phyloP scores from a whole-genome alignment of 2,797 vertebrate genomes.

The Gallinago nigripennis region DNA sequence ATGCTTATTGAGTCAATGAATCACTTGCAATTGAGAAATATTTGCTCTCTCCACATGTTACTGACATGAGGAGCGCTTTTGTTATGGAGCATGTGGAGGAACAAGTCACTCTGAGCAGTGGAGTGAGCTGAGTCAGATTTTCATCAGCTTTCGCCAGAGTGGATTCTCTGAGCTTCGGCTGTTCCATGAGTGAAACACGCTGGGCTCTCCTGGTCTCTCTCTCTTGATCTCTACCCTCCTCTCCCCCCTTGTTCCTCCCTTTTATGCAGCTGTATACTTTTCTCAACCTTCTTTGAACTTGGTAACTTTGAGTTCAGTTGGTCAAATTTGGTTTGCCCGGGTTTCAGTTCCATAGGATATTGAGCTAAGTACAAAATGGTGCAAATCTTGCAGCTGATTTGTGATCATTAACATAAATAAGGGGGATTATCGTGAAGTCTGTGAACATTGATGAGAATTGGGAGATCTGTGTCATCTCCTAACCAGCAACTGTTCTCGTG shows the following conservation, averaged over 20 bases:
- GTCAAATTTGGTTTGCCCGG: background rate
- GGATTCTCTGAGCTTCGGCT: background rate
- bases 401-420: background rate
- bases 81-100: background rate
- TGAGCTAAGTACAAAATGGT: background rate
- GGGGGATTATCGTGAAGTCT: background rate
- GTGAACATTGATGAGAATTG: background rate
- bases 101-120: background rate
- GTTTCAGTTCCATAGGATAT: background rate
- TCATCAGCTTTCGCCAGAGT: background rate
- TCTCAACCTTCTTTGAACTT: background rate
- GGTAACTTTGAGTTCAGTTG: background rate
- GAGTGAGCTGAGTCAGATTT: background rate
- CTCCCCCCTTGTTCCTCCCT: background rate
- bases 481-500: background rate
- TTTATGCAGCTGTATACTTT: background rate
- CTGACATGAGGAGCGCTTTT: constrained; percentile 30
- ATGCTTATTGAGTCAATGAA: constrained; percentile 32
- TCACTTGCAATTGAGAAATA: constrained; percentile 46
- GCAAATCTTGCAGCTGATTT: background rate
- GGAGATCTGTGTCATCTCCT: background rate
- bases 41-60: constrained; percentile 51
- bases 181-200: background rate
- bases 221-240: background rate
- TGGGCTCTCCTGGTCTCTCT: background rate